Evolutionary conservation across 2,113 vertebrate species (phyloP), one percentile per base, ranked within the genome.

Genomic region (Leptodactylus fuscus): DNA sequence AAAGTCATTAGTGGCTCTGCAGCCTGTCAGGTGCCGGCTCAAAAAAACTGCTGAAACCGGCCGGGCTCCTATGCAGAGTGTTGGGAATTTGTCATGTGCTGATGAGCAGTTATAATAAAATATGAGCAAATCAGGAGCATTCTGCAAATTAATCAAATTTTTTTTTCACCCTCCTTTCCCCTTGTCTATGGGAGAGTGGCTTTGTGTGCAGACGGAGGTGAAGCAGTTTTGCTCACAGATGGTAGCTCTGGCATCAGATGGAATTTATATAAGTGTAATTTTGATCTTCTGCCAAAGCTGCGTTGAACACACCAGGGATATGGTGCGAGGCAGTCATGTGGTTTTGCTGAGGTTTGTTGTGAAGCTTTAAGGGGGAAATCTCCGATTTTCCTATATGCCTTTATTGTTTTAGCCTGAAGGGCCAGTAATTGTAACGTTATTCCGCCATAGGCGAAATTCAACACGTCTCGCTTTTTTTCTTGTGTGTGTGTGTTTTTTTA

Each of bases 21-120:
- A 96, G 95, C 93, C 94, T 96, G 95, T 97, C 96, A 96, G 95
- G 95, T 96, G 95, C 94, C 92, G 94, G 92, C 88, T 91, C 92
- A 92, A 90, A 92, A 94, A 91, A 96, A 94, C 91, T 94, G 95
- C 96, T 96, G 95, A 95, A 96, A 94, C 93, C 92, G 88, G 94
- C 94, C 93, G 94, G 95, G 95, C 93, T 96, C 93, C 91, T 93
- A 93, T 93, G 93, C 92, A 67, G 90, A 93, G 94, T 93, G 94
- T 92, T 94, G 92, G 94, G 94, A 92, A 94, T 95, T 95, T 94
- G 94, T 96, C 96, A 95, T 95, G 94, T 96, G 95, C 95, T 94
- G 94, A 96, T 95, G 94, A 97, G 95, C 95, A 95, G 94, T 95
- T 96, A 95, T 95, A 95, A 96, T 96, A 96, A 95, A 95, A 95